phyloP scores from a whole-genome alignment of 2,888 invertebrate species.

The Beris morrisii region DNA sequence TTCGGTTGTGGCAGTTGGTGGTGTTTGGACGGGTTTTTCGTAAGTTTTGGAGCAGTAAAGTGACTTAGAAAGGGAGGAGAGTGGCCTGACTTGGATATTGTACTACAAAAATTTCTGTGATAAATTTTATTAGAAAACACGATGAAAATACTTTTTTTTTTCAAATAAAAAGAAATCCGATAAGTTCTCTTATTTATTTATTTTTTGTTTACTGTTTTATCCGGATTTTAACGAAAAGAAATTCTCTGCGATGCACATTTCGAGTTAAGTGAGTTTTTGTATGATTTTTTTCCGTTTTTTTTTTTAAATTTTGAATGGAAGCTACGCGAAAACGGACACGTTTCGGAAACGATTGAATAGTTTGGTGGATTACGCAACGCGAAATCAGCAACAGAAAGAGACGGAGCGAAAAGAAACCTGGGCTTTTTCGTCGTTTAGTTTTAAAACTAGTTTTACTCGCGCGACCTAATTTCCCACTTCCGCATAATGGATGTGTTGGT shows the following conservation, averaged over 20 bases:
- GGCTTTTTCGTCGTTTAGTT: slow-evolving; percentile 22
- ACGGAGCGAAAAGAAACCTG: not conserved
- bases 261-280: not conserved
- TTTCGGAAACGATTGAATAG: slow-evolving; percentile 25
- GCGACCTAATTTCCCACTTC: slow-evolving; percentile 46
- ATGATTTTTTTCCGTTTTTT: not conserved
- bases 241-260: too few relatives aligned
- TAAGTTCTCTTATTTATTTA: too few relatives aligned
- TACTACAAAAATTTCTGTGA: slow-evolving; percentile 22
- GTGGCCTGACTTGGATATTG: slow-evolving; percentile 39
- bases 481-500: slow-evolving; percentile 38
- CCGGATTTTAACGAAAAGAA: too few relatives aligned
- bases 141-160: not conserved
- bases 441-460: slow-evolving; percentile 40
- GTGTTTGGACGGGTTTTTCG: slow-evolving; percentile 49
- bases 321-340: slow-evolving; percentile 16
- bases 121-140: not conserved
- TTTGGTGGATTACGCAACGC: slow-evolving; percentile 31
- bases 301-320: not conserved
- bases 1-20: slow-evolving; percentile 51
- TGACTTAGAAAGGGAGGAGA: slow-evolving; percentile 47
- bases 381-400: slow-evolving; percentile 7
- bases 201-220: too few relatives aligned
- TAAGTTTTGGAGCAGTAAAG: slow-evolving; percentile 38
- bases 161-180: too few relatives aligned